Evolutionary conservation across 2,113 vertebrate species (phyloP), one percentile per base, ranked within the genome.

Genomic region (Sphaerodactylus townsendi): DNA sequence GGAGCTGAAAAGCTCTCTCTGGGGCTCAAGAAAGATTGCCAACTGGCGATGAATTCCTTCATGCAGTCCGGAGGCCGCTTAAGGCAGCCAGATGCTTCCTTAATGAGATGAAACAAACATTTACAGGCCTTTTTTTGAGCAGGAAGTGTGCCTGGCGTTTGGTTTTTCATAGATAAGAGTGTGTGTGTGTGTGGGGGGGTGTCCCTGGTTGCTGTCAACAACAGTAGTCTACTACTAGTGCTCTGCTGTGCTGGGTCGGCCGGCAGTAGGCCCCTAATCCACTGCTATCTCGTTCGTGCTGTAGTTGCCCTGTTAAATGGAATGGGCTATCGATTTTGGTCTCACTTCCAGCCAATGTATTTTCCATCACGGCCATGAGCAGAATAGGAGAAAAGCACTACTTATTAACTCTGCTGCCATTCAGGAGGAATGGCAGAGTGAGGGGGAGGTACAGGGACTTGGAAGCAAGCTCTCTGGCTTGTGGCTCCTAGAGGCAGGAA

Each of bases 381-480:
- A 11, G 94, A 91, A 88, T 50, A 84, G 84, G 78, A 93, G 89
- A 89, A 91, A 89, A 92, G 92, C 91, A 85, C 1, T 14, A 79
- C 92, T 88, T 90, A 95, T 94, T 92, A 95, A 91, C 88, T 91
- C 13, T 14, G 72, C 77, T 93, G 94, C 93, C 93, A 91, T 83
- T 93, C 93, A 92, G 89, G 33, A 82, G 74, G 87, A 71, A 77
- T 81, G 53, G 50, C 30, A 1, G 37, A 66, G 23, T 64, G 6
- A 2, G n/a, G 14, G 5, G n/a, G 3, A 15, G 15, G 10, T 0
- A 5, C 25, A 17, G 69, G 10, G 8, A 28, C 59, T 62, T 62
- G 25, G 59, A 62, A 44, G n/a, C 44, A 44, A 62, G 59, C 6
- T 2, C 59, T 62, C 59, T 62, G 59, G 59, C 59, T 19, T 56